phyloP scores from a whole-genome alignment of 2,113 vertebrate genomes.

The Rhinichthys klamathensis region DNA sequence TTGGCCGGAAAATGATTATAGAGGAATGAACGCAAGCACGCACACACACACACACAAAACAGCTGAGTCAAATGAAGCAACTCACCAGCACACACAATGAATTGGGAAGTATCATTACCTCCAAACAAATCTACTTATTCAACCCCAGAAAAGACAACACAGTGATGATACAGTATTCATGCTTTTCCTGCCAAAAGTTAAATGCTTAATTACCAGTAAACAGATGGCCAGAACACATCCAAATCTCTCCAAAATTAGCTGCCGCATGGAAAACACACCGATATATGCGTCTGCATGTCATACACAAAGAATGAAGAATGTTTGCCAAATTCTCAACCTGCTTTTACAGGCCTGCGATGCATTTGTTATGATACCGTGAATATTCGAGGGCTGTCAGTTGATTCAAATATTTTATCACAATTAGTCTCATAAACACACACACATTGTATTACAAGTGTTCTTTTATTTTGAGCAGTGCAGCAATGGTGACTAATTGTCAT shows the following conservation, averaged over 20 bases:
- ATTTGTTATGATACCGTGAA: neutral
- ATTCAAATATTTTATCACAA: neutral
- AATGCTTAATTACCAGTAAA: conserved; percentile 40
- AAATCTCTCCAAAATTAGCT: neutral
- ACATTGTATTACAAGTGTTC: conserved; percentile 26
- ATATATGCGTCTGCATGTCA: neutral
- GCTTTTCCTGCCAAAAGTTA: conserved; percentile 24
- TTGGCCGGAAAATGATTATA: conserved; percentile 59
- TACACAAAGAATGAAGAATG: neutral
- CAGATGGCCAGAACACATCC: conserved; percentile 22
- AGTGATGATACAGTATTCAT: neutral
- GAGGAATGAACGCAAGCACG: neutral
- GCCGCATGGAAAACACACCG: conserved; percentile 1
- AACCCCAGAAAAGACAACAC: conserved; percentile 8
- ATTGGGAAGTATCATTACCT: conserved; percentile 24
- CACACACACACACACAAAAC: neutral
- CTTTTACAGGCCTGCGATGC: neutral
- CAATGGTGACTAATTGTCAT: conserved; percentile 22
- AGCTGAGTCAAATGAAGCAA: conserved; percentile 10
- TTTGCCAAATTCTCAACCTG: conserved; percentile 30
- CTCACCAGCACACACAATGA: neutral
- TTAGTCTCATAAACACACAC: too few relatives aligned
- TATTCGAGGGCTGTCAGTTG: neutral
- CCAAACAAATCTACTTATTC: conserved; percentile 20
- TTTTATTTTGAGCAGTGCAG: conserved; percentile 40